Percentiles rank a stretch among this genome's conserved stretches.
Conservation (phyloP, 2,797 vertebrate species). For the Dipus sagitta region DNA sequence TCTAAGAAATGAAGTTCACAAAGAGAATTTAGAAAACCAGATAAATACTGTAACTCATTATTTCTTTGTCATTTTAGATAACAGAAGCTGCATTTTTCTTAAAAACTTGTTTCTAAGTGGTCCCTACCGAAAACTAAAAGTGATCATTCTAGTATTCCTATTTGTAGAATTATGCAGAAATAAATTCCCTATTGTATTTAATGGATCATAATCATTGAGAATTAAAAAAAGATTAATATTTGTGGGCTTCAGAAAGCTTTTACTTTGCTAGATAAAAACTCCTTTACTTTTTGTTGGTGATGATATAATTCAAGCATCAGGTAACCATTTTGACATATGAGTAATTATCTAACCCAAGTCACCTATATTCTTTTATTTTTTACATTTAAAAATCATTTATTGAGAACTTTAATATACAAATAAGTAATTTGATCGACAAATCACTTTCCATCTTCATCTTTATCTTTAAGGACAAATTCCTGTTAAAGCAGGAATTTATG, state of each 20-base stretch:
- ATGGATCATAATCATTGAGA: slow-evolving; percentile 4
- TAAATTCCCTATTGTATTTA: slow-evolving; percentile 55
- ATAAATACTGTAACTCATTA: background rate
- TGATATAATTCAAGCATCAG: slow-evolving; percentile 4
- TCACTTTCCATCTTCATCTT: slow-evolving; percentile 49
- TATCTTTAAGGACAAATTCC: slow-evolving; percentile 5
- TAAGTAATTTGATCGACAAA: background rate
- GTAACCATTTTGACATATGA: slow-evolving; percentile 38
- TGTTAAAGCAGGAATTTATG: slow-evolving; percentile 33
- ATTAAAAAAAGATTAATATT: background rate
- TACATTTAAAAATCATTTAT: no score
- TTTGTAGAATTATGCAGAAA: background rate
- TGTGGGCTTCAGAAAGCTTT: slow-evolving; percentile 50
- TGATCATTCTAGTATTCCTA: slow-evolving; percentile 37
- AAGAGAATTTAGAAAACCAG: slow-evolving; percentile 6
- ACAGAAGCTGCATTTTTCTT: background rate
- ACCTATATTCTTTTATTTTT: no score
- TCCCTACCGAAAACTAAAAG: background rate
- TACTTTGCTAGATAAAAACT: background rate
- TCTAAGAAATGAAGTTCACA: background rate
- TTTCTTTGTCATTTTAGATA: background rate
- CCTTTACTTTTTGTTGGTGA: slow-evolving; percentile 7
- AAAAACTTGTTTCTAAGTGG: background rate
- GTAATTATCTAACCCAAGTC: slow-evolving; percentile 32
- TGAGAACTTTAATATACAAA: no score